Evolutionary conservation across 2,888 invertebrate genomes (phyloP).

Genomic region (Spodoptera exigua): DNA sequence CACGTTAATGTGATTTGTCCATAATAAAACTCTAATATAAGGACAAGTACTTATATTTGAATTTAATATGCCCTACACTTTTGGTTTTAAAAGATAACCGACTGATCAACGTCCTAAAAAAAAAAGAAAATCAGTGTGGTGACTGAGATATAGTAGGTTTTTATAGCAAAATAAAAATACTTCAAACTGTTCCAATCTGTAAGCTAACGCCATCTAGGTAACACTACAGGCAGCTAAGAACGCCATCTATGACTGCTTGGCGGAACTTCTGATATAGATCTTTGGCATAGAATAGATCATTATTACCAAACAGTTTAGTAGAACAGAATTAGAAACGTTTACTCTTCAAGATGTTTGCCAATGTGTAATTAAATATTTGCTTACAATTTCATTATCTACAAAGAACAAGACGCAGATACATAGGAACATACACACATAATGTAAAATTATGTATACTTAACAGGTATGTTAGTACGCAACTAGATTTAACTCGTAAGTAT

Average conservation of each 20-base stretch:
- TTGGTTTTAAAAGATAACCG: too few relatives aligned
- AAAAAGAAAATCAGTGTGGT: too few relatives aligned
- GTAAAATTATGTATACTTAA: background rate
- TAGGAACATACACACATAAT: background rate
- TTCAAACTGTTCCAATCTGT: background rate
- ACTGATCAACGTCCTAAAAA: too few relatives aligned
- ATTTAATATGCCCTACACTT: too few relatives aligned
- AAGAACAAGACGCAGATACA: background rate
- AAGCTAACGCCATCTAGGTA: conserved; percentile 47
- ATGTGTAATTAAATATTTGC: conserved; percentile 51
- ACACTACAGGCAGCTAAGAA: background rate
- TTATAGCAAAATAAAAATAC: too few relatives aligned
- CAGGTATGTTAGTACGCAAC: too few relatives aligned
- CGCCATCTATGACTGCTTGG: conserved; percentile 40
- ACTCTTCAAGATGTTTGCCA: conserved; percentile 18
- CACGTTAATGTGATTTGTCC: too few relatives aligned
- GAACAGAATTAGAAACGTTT: conserved; percentile 31
- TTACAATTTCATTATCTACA: conserved; percentile 28
- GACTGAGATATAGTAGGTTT: too few relatives aligned
- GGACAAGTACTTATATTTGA: too few relatives aligned
- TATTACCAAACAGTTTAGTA: conserved; percentile 22
- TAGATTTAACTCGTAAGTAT: too few relatives aligned
- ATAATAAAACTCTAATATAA: too few relatives aligned
- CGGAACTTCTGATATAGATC: conserved; percentile 25
- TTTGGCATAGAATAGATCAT: conserved; percentile 10